Evolutionary conservation across 2,888 invertebrate genomes (phyloP), one percentile per base, ranked within the genome.

Genomic region (Oligia fasciuncula): DNA sequence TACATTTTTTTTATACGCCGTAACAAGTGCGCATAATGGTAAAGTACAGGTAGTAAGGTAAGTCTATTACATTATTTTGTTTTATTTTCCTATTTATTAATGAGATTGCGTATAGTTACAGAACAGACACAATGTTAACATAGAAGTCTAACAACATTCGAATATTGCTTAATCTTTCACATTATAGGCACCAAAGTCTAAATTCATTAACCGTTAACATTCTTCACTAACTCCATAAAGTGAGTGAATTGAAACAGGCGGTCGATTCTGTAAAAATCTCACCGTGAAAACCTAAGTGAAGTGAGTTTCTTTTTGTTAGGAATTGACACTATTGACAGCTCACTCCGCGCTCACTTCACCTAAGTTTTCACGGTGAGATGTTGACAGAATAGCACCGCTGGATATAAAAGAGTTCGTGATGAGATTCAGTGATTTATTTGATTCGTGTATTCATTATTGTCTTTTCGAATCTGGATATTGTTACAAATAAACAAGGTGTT

Each of bases 161-260:
- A 29, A 43, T 68, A 67, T 67, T 77, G 82, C 67, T 77, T 72
- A 82, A 72, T 66, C 1, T 75, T 76, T 70, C 69, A 77, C 57
- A 71, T 67, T 77, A n/a, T 87, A 86, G 71, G 72, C 87, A 85
- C 77, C 84, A 77, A 70, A 73, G 70, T 70, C 81, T 73, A 70
- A 80, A 80, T 76, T 80, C n/a, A 63, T 62, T 60, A 57, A 51
- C 14, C 65, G 54, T 71, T 40, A 68, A 80, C 63, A 54, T 35
- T 46, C n/a, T 62, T 81, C 54, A 73, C 29, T 40, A 69, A 79
- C 65, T 62, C 49, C 19, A 70, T 43, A 70, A 62, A 19, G 46
- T 69, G 65, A 73, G 19, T 73, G 23, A 67, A 35, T 68, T 35
- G 14, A 68, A 72, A 68, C 23, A 51, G 46, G 29, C 29, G 29